These are phyloP conservation scores for Thrips palmi DNA, from an alignment of 1,140 invertebrate genomes.

Conservation along the genomic window DNA sequence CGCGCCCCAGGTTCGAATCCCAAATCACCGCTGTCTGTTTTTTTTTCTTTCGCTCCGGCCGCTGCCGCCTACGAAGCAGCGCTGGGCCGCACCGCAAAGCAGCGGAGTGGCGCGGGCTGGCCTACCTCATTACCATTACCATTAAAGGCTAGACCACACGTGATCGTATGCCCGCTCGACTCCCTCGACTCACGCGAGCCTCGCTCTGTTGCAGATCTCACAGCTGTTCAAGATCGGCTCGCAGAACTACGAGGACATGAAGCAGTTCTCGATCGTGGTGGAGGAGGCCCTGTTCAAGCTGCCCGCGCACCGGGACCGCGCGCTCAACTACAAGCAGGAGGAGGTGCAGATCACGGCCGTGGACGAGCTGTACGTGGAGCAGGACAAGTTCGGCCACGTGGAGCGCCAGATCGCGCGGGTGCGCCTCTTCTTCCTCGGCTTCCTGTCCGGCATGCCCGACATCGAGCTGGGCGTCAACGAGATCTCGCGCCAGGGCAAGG, in stretches of 20 bases:
- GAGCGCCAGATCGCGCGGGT: constrained; percentile 87
- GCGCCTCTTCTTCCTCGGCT: constrained; percentile 86
- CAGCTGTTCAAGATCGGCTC: constrained; percentile 93
- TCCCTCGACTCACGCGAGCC: too few relatives aligned
- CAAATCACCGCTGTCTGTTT: too few relatives aligned
- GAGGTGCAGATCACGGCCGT: constrained; percentile 93
- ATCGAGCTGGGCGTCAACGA: constrained; percentile 97
- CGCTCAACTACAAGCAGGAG: constrained; percentile 91
- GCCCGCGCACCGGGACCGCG: constrained; percentile 65
- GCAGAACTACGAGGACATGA: constrained; percentile 73
- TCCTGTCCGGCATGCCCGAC: constrained; percentile 80
- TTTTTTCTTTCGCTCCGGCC: too few relatives aligned
- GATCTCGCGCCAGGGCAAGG: constrained; percentile 86
- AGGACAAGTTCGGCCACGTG: constrained; percentile 69
- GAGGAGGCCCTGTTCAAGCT: constrained; percentile 81
- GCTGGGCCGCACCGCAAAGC: too few relatives aligned
- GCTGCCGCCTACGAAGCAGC: too few relatives aligned
- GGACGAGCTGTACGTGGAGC: constrained; percentile 90
- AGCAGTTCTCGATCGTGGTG: constrained; percentile 71
- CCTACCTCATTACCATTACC: too few relatives aligned
- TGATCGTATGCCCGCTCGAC: too few relatives aligned
- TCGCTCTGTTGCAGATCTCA: constrained; percentile 44
- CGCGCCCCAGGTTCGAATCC: constrained; percentile 60
- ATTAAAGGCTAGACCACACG: too few relatives aligned
- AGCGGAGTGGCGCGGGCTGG: too few relatives aligned